These are phyloP conservation scores for Coilia nasus DNA, from an alignment of 2,797 vertebrate species.

Conservation along the genomic window DNA sequence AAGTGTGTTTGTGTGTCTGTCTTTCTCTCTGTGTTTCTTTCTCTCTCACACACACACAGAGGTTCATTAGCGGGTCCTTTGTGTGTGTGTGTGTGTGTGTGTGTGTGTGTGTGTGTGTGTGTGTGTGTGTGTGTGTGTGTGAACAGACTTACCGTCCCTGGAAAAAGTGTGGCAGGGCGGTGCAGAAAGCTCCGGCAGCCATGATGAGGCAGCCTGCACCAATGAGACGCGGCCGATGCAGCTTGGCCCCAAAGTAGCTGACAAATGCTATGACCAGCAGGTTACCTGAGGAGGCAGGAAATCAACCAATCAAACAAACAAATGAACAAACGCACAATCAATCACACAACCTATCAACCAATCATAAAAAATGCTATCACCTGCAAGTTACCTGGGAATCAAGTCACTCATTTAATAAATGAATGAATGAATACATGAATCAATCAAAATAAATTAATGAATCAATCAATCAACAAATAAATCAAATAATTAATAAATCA, in stretches of 20 bases:
- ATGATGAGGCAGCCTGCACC: conserved; percentile 76
- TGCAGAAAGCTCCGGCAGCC: conserved; percentile 67
- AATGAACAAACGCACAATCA: neutral
- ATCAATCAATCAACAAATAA: neutral
- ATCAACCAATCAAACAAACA: neutral
- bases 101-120: conserved; percentile 17
- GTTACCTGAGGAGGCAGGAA: conserved; percentile 67
- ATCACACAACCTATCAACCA: neutral
- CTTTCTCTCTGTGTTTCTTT: neutral
- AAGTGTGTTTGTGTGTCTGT: neutral
- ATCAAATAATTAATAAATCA: neutral
- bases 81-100: neutral
- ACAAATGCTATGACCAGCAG: conserved; percentile 78
- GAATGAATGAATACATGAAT: too few relatives aligned
- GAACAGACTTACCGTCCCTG: conserved; percentile 72
- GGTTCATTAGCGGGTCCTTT: too few relatives aligned
- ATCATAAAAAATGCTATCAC: neutral
- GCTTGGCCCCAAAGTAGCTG: conserved; percentile 80
- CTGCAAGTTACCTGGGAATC: too few relatives aligned
- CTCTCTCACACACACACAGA: too few relatives aligned
- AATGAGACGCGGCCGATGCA: conserved; percentile 78
- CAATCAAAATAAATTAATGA: too few relatives aligned
- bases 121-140: neutral
- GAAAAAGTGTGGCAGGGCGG: conserved; percentile 75
- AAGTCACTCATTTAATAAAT: too few relatives aligned